Percentiles rank a stretch among this genome's conserved stretches.
Conservation (phyloP, 2,888 invertebrate genomes). For the Ectemnius lituratus region DNA sequence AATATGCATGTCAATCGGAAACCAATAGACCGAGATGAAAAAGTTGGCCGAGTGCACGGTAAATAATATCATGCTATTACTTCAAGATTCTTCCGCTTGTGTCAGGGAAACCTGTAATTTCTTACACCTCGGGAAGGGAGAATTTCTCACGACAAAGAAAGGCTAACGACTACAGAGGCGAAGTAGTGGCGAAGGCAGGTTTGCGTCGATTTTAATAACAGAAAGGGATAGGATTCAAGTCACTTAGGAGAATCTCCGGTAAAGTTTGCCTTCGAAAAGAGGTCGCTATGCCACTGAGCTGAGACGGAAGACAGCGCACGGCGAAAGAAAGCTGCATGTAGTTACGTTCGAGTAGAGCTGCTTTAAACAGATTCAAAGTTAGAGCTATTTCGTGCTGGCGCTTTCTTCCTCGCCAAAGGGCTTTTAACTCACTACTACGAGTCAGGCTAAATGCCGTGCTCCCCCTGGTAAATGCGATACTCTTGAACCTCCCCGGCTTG, state of each 20-base stretch:
- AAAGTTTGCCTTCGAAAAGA: no score
- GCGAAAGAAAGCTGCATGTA: not conserved
- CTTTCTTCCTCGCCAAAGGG: constrained; percentile 3
- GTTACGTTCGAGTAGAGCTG: constrained; percentile 9
- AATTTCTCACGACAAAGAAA: no score
- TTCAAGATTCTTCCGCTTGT: not conserved
- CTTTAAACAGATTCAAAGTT: constrained; percentile 6
- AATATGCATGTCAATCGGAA: constrained; percentile 7
- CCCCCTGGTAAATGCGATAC: constrained; percentile 9
- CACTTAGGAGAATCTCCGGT: constrained; percentile 1
- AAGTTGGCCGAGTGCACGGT: not conserved
- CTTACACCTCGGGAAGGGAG: no score
- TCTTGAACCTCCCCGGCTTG: constrained; percentile 1
- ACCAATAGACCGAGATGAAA: not conserved
- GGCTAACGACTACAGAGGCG: not conserved
- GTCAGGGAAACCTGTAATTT: not conserved
- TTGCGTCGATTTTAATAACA: not conserved
- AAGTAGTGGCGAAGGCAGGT: not conserved
- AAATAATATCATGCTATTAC: no score
- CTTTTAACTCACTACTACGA: constrained; percentile 4
- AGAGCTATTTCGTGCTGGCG: constrained; percentile 5
- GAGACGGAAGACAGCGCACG: not conserved
- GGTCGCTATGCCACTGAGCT: no score
- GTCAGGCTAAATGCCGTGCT: constrained; percentile 13
- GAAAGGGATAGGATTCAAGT: constrained; percentile 1